Percentiles rank a stretch among this genome's conserved stretches.
Evolutionary conservation across 2,888 invertebrate species (phyloP).

Genomic region (Steromphala cineraria): DNA sequence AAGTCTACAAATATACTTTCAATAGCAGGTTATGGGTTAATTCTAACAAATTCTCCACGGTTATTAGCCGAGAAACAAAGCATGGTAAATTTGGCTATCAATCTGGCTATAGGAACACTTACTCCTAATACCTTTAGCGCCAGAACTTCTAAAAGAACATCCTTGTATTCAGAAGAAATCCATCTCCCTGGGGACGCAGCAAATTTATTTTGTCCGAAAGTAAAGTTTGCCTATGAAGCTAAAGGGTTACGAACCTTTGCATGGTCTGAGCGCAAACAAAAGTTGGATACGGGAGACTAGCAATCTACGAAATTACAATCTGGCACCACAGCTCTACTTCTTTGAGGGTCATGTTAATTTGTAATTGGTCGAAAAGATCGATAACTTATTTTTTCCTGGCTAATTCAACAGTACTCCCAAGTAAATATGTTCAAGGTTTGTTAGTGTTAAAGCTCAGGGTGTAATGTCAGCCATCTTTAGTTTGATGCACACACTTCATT

Average conservation of each 20-base stretch:
- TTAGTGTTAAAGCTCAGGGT: not conserved
- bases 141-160: not conserved
- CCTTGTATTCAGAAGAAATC: not conserved
- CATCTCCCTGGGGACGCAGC: not conserved
- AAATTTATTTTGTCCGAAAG: constrained; percentile 5
- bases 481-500: too few relatives aligned
- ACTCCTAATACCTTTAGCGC: not conserved
- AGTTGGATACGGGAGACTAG: not conserved
- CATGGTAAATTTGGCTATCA: not conserved
- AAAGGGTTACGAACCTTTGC: not conserved
- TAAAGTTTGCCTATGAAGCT: not conserved
- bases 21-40: too few relatives aligned
- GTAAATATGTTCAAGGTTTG: not conserved
- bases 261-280: not conserved
- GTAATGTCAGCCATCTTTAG: not conserved
- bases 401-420: not conserved
- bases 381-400: not conserved
- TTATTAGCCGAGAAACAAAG: not conserved
- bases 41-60: not conserved
- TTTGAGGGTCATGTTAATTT: not conserved
- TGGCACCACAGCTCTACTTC: not conserved
- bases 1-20: too few relatives aligned
- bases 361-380: not conserved
- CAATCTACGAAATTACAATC: constrained; percentile 2
- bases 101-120: not conserved